These are phyloP conservation scores for Elysia chlorotica DNA, from an alignment of 1,140 invertebrate genomes.

Conservation along the genomic window DNA sequence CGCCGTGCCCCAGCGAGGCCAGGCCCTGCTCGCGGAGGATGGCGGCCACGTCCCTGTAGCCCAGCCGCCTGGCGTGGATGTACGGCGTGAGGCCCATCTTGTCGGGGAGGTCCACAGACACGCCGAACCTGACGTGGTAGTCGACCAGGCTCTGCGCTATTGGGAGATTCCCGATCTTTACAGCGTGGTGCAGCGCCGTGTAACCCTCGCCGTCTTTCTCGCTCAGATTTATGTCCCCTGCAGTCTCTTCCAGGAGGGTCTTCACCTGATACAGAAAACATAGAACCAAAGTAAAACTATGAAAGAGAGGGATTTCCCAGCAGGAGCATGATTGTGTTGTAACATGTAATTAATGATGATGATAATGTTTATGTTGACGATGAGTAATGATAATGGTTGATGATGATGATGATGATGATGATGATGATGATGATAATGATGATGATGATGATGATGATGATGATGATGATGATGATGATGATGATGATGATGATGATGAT, in stretches of 20 bases:
- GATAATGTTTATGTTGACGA: neutral
- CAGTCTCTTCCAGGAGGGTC: constrained; percentile 35
- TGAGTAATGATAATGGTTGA: neutral
- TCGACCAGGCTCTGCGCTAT: constrained; percentile 36
- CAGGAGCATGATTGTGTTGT: too few relatives aligned
- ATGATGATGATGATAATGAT: neutral
- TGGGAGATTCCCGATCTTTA: constrained; percentile 31
- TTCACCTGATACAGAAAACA: constrained; percentile 24
- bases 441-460: neutral
- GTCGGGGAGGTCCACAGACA: constrained; percentile 48
- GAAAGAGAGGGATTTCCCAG: too few relatives aligned
- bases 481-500: neutral
- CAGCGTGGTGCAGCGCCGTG: constrained; percentile 50
- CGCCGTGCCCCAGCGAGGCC: constrained; percentile 41
- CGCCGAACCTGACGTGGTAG: constrained; percentile 38
- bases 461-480: neutral
- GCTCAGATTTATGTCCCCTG: constrained; percentile 45
- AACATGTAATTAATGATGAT: too few relatives aligned
- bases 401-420: neutral
- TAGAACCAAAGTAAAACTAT: neutral
- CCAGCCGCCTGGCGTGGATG: constrained; percentile 47
- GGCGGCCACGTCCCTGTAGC: constrained; percentile 40
- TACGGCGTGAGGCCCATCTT: constrained; percentile 50
- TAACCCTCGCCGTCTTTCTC: constrained; percentile 46
- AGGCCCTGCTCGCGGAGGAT: constrained; percentile 37